Evolutionary conservation across 1,140 invertebrate species (phyloP).

Genomic region (Penaeus chinensis): DNA sequence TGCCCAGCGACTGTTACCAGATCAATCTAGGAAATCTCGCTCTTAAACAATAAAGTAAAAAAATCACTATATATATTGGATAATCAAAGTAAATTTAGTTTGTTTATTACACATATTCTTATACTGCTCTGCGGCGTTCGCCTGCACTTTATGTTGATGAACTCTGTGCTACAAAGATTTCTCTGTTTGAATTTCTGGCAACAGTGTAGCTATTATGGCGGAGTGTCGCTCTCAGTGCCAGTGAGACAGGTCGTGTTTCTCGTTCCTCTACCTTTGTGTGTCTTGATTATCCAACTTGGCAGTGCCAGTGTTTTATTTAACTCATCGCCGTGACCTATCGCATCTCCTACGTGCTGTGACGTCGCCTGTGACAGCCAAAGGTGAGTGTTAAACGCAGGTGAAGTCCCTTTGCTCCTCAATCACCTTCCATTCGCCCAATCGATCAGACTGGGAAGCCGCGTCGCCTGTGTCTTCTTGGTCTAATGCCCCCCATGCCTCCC

Average conservation of each 20-base stretch:
- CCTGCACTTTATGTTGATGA: too few relatives aligned
- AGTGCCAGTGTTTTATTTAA: conserved; percentile 42
- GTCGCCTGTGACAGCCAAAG: conserved; percentile 27
- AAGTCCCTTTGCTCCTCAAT: conserved; percentile 58
- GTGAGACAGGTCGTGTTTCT: conserved; percentile 38
- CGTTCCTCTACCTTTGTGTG: conserved; percentile 40
- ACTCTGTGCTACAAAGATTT: too few relatives aligned
- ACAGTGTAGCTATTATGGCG: conserved; percentile 52
- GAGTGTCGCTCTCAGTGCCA: conserved; percentile 48
- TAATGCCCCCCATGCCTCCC: neutral
- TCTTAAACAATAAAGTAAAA: neutral
- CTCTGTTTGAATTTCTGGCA: conserved; percentile 20
- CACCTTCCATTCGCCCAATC: conserved; percentile 60
- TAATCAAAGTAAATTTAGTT: too few relatives aligned
- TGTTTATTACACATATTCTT: too few relatives aligned
- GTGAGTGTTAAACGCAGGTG: conserved; percentile 51
- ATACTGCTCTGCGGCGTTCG: too few relatives aligned
- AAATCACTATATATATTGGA: too few relatives aligned
- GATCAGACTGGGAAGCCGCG: conserved; percentile 49
- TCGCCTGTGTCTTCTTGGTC: conserved; percentile 37
- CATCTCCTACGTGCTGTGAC: neutral
- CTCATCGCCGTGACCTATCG: conserved; percentile 31
- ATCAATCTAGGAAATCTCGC: neutral
- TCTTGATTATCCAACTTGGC: conserved; percentile 27
- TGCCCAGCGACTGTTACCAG: conserved; percentile 30